Evolutionary conservation across 1,140 invertebrate genomes (phyloP), one percentile per base, ranked within the genome.

Genomic region (Brachionus manjavacas): DNA sequence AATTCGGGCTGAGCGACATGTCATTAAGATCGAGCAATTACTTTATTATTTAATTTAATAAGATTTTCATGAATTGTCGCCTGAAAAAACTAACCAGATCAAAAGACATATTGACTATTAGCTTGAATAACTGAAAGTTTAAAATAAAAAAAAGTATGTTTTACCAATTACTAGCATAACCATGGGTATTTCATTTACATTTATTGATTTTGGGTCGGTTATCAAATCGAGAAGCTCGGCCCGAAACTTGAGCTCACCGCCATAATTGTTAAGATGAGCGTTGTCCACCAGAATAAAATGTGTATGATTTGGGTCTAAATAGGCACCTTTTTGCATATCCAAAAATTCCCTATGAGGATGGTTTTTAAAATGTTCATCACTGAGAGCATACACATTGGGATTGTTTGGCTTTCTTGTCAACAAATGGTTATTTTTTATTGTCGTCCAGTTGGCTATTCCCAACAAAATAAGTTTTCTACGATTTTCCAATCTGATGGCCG

Each of bases 261-360:
- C 87, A 86, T 87, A 89, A 46, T 87, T 84, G 28, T 87, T 66
- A 16, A 55, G 28, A 9, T 28, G 9, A 0, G 89, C 90, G 86
- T 91, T 88, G 85, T 91, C 91, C 9, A 91, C 89, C 49, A 91
- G 85, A 20, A 91, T 89, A 85, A 91, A 91, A 85, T 91, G 90
- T 3, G 90, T 88, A 85, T 91, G 91, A 86, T 91, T 90, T 0
- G 89, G 88, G 86, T 91, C 89, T 4, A 91, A 86, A 25, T 88
- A 87, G 6, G 85, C n/a, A 6, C 7, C 86, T 86, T 41, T 87
- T 84, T 83, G 12, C 23, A 70, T 25, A 35, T 43, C 35, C 23
- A 52, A n/a, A 49, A 25, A 76, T 14, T 39, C 35, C 8, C 4
- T 20, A 9, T 72, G 6, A 0, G 68, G 68, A 72, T 72, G 68